phyloP scores from a whole-genome alignment of 2,113 vertebrate genomes.

The Phainopepla nitens region DNA sequence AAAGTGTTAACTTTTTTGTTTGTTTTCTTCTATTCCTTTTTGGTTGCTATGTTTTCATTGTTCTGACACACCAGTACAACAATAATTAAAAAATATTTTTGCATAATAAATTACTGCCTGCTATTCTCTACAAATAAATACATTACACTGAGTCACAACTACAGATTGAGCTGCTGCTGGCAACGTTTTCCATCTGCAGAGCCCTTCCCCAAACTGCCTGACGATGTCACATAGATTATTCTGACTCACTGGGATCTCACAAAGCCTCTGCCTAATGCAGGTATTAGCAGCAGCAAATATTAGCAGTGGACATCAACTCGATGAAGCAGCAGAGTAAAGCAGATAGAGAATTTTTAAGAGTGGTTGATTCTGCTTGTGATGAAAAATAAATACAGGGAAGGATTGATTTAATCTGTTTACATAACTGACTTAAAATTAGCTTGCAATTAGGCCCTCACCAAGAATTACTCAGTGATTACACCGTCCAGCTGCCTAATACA shows the following conservation, averaged over 20 bases:
- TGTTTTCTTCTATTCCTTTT: not conserved
- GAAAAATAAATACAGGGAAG: not conserved
- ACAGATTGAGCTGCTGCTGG: not conserved
- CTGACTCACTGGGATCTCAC: not conserved
- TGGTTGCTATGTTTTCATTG: not conserved
- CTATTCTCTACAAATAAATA: not conserved
- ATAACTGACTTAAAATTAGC: slow-evolving; percentile 23
- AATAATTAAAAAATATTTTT: not conserved
- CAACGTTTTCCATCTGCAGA: not conserved
- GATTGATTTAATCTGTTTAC: slow-evolving; percentile 23
- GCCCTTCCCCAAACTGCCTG: not conserved
- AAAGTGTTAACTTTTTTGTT: not conserved
- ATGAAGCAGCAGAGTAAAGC: not conserved
- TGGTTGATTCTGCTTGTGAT: not conserved
- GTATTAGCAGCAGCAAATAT: not conserved
- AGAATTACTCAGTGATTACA: not conserved
- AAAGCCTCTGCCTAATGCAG: not conserved
- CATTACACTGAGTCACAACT: not conserved
- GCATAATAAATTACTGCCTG: not conserved
- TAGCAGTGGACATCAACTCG: not conserved
- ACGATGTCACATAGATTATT: not conserved
- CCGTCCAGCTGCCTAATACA: not conserved
- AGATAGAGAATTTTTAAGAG: not conserved
- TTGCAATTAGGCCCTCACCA: slow-evolving; percentile 2
- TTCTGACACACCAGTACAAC: not conserved